Evolutionary conservation across 2,113 vertebrate species (phyloP).

Genomic region (Tragelaphus scriptus): DNA sequence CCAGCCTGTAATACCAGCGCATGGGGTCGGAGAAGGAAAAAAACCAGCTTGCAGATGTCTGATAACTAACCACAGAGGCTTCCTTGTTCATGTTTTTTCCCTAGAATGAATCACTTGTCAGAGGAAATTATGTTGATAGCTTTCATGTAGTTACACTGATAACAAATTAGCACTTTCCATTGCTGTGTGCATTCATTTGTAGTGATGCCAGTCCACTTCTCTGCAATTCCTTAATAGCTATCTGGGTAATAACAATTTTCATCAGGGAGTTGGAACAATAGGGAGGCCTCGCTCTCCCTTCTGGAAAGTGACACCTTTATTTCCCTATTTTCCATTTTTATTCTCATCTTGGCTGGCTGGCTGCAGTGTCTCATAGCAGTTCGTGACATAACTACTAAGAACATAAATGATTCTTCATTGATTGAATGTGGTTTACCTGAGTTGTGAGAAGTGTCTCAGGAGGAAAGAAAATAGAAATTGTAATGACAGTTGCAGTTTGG

Average conservation of each 20-base stretch:
- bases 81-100: background rate
- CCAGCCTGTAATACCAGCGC: background rate
- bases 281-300: background rate
- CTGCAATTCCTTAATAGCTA: background rate
- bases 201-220: background rate
- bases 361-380: background rate
- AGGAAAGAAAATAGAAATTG: background rate
- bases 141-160: background rate
- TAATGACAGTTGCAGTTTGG: background rate
- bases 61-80: background rate
- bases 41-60: background rate
- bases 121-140: constrained; percentile 42
- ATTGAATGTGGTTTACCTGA: background rate
- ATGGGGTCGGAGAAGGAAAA: background rate
- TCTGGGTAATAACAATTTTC: background rate
- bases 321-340: constrained; percentile 33
- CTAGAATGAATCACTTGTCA: constrained; percentile 42
- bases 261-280: background rate
- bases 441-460: background rate
- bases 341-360: background rate
- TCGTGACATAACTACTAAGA: background rate
- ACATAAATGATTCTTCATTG: background rate
- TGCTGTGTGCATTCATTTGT: background rate
- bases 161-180: constrained; percentile 1
- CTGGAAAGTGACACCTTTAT: constrained; percentile 33